A percentile compares a stretch with the other conserved stretches of the same genome.
Evolutionary conservation across 53 echinoderm and acorn worm species (phyloP).

Genomic region (Hippasteria phrygiana): DNA sequence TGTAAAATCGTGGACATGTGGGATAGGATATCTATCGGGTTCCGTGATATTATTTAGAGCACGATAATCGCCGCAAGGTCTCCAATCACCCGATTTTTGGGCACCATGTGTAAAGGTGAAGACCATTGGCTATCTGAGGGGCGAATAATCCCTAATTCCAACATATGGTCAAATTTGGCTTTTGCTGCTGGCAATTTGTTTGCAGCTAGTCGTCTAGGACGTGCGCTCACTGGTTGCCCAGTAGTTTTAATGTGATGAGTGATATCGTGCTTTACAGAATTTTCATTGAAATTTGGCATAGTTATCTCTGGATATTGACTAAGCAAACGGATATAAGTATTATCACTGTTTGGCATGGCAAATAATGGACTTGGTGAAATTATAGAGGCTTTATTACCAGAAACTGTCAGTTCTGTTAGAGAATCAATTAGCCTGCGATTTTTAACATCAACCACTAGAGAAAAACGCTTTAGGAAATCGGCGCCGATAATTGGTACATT

Average conservation of each 20-base stretch:
- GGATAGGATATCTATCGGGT: too few species aligned
- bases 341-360: not conserved
- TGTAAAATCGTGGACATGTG: too few species aligned
- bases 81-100: too few species aligned
- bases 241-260: not conserved
- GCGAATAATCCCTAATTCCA: too few species aligned
- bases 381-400: not conserved
- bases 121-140: too few species aligned
- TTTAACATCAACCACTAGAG: slow-evolving; percentile 1
- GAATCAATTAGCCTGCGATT: not conserved
- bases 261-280: not conserved
- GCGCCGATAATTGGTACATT: not conserved
- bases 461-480: slow-evolving; percentile 4
- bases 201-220: too few species aligned
- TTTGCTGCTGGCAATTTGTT: too few species aligned
- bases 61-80: too few species aligned
- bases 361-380: not conserved
- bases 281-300: not conserved
- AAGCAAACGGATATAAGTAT: not conserved
- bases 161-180: too few species aligned
- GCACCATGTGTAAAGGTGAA: too few species aligned
- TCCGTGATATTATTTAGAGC: too few species aligned
- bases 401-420: not conserved
- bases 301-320: not conserved
- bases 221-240: too few species aligned